Evolutionary conservation across 2,113 vertebrate species (phyloP), one percentile per base, ranked within the genome.

Genomic region (Pangasianodon hypophthalmus): DNA sequence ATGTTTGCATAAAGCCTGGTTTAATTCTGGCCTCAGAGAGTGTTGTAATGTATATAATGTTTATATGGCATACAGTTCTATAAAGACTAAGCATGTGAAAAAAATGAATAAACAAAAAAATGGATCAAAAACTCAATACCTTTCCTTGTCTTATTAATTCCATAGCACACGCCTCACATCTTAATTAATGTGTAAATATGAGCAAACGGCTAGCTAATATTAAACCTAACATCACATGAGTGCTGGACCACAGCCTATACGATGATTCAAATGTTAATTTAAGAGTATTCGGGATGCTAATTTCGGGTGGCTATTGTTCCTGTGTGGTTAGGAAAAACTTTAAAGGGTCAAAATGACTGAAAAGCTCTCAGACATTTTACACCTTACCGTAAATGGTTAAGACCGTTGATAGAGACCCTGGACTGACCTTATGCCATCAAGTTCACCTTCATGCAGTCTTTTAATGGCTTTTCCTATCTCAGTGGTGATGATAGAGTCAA

Each of bases 361-460:
- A 93, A 93, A 92, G 92, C 92, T 88, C 92, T 93, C 92, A 93
- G 94, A 95, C 94, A 93, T 93, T 92, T 95, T 94, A 94, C 95
- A 95, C 94, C 94, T 95, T 92, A 90, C 81, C 92, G 94, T 94
- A 94, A 96, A 96, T 93, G 92, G 92, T 91, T 88, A 71, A 89
- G 90, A 83, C 91, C 90, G 93, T 95, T 94, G 93, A 95, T 92
- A 13, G 85, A 89, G 73, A 87, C 91, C 91, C 91, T 92, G 94
- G 91, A 91, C 94, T 93, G 93, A 87, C 92, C 93, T 90, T 92
- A 94, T 94, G 92, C 94, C 95, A 94, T 96, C 95, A 96, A 96
- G 96, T 96, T 96, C 96, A 96, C 95, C 96, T 95, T 95, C 95
- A 93, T 94, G 94, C 94, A 94, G 93, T 90, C 94, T 94, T 95